These are phyloP conservation scores for Neodiprion pinetum DNA, from an alignment of 1,140 invertebrate species.

Conservation along the genomic window DNA sequence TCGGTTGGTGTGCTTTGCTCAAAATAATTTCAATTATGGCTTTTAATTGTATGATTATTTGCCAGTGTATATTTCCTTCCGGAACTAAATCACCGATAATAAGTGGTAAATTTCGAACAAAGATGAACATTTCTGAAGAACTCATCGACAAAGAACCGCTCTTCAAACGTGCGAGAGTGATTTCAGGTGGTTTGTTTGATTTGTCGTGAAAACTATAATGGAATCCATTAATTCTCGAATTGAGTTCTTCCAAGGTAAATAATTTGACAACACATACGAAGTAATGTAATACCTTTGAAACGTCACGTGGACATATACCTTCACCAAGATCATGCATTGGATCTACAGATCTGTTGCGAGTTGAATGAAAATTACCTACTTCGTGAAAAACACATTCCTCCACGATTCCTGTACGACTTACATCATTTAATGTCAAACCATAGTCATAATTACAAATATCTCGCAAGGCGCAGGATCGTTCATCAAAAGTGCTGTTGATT, in stretches of 20 bases:
- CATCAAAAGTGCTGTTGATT: conserved; percentile 22
- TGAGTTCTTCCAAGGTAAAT: conserved; percentile 39
- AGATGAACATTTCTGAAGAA: conserved; percentile 37
- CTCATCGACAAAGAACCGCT: conserved; percentile 30
- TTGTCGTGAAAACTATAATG: conserved; percentile 26
- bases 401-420: conserved; percentile 25
- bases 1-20: conserved; percentile 9
- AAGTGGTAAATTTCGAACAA: conserved; percentile 36
- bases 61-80: conserved; percentile 30
- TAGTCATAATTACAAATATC: conserved; percentile 19
- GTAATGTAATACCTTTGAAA: conserved; percentile 32
- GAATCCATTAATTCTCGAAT: conserved; percentile 30
- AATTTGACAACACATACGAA: conserved; percentile 32
- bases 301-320: conserved; percentile 40
- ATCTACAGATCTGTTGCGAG: conserved; percentile 36
- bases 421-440: conserved; percentile 14
- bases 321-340: conserved; percentile 46
- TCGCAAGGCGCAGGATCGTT: conserved; percentile 33
- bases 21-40: conserved; percentile 27
- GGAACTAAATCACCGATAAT: conserved; percentile 36
- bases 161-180: conserved; percentile 28
- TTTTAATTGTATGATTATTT: conserved; percentile 29
- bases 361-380: conserved; percentile 38
- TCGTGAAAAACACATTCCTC: conserved; percentile 27
- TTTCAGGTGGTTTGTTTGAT: conserved; percentile 32